Evolutionary conservation across 2,113 vertebrate species (phyloP).

Genomic region (Pholis gunnellus): DNA sequence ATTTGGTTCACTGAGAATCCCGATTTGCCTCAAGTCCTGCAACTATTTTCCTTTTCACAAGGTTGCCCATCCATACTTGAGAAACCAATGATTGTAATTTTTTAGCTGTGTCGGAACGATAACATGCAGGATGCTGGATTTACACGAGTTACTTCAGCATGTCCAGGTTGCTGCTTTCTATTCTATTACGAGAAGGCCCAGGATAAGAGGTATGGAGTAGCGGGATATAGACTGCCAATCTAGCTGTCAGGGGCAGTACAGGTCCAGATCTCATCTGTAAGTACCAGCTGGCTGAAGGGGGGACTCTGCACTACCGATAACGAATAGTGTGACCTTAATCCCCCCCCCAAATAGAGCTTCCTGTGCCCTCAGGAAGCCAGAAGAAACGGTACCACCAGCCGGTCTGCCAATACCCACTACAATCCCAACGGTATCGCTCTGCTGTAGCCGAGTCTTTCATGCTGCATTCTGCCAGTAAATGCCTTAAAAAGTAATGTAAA

Average conservation of each 20-base stretch:
- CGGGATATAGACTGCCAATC: conserved; percentile 50
- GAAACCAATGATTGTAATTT: conserved; percentile 6
- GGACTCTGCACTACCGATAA: conserved; percentile 67
- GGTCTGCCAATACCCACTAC: background rate
- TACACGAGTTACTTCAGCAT: background rate
- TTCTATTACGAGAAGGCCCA: conserved; percentile 45
- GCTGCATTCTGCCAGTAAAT: conserved; percentile 51
- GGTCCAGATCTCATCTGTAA: conserved; percentile 71
- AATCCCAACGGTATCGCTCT: conserved; percentile 27
- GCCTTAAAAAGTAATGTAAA: conserved; percentile 26
- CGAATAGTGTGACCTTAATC: conserved; percentile 63
- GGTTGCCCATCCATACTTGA: background rate
- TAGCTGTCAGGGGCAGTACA: conserved; percentile 41
- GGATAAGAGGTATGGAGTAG: conserved; percentile 48
- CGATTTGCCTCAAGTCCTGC: conserved; percentile 17
- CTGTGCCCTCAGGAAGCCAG: conserved; percentile 54
- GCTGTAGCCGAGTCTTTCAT: conserved; percentile 36
- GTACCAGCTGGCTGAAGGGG: conserved; percentile 57
- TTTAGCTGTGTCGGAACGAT: conserved; percentile 6
- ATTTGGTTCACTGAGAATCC: conserved; percentile 11
- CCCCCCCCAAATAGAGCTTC: conserved; percentile 60
- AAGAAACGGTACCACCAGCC: conserved; percentile 15
- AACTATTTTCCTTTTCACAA: conserved; percentile 6
- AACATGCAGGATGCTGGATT: conserved; percentile 9
- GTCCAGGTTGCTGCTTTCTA: conserved; percentile 41